These are phyloP conservation scores for Nothobranchius kuhntae DNA, from an alignment of 2,113 vertebrate species.

Conservation along the genomic window DNA sequence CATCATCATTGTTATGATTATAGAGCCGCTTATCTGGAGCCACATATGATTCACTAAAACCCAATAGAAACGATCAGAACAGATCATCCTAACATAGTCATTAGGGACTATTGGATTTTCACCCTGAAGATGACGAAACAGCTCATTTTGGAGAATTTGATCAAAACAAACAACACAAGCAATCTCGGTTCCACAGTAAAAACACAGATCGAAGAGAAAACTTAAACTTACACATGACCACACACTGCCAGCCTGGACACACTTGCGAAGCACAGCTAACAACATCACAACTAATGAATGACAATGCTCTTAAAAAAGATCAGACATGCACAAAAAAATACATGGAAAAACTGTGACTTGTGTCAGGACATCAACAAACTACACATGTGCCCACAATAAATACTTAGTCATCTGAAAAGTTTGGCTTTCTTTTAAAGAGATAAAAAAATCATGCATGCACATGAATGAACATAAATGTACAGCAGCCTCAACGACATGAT, in stretches of 20 bases:
- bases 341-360: conserved; percentile 25
- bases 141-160: conserved; percentile 44
- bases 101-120: conserved; percentile 54
- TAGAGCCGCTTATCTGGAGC: conserved; percentile 55
- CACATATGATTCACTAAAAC: conserved; percentile 57
- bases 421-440: conserved; percentile 18
- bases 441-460: conserved; percentile 53
- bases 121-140: conserved; percentile 44
- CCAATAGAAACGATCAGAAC: conserved; percentile 39
- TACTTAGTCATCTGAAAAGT: conserved; percentile 26
- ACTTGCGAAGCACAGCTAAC: conserved; percentile 49
- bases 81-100: conserved; percentile 52
- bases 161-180: conserved; percentile 50
- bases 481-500: conserved; percentile 67
- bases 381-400: no score
- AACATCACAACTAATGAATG: conserved; percentile 47
- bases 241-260: conserved; percentile 36
- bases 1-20: conserved; percentile 57
- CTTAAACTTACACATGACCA: conserved; percentile 42
- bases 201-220: conserved; percentile 46
- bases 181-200: conserved; percentile 7
- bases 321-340: conserved; percentile 51
- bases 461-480: conserved; percentile 57
- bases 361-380: conserved; percentile 19
- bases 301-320: conserved; percentile 20